A percentile compares a stretch with the other conserved stretches of the same genome.
Conservation (phyloP, 2,888 invertebrate species). For the Ectemnius cavifrons region DNA sequence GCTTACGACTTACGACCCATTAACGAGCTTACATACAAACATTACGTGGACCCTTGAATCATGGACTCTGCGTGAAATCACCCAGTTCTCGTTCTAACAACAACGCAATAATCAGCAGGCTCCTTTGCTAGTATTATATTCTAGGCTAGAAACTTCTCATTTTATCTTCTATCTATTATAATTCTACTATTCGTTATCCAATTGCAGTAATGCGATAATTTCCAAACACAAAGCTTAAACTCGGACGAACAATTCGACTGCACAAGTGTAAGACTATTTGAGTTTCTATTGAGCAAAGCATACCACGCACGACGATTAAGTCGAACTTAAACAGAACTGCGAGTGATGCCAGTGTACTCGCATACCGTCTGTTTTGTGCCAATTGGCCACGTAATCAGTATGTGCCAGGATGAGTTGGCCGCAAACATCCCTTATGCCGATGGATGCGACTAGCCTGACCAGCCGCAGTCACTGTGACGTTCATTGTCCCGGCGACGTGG, state of each 20-base stretch:
- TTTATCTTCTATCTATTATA: no score
- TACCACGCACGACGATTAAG: slow-evolving; percentile 55
- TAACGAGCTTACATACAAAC: slow-evolving; percentile 4
- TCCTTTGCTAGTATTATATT: no score
- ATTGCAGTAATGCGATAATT: no score
- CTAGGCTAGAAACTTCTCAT: no score
- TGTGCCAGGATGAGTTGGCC: slow-evolving; percentile 60
- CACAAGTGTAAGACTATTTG: slow-evolving; percentile 51
- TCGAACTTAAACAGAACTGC: slow-evolving; percentile 49
- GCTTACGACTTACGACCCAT: not conserved
- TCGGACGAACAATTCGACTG: slow-evolving; percentile 41
- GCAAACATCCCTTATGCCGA: slow-evolving; percentile 54
- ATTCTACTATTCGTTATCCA: no score
- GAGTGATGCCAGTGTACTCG: slow-evolving; percentile 13
- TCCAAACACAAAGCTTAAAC: not conserved
- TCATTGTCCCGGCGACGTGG: not conserved
- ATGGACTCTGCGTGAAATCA: not conserved
- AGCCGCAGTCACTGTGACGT: not conserved
- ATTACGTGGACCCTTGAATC: not conserved
- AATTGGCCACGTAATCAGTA: slow-evolving; percentile 65
- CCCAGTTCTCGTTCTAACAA: no score
- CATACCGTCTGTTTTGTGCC: slow-evolving; percentile 52
- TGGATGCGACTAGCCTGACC: slow-evolving; percentile 21
- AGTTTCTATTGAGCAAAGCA: slow-evolving; percentile 41
- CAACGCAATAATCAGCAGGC: no score